Base-by-base conservation (phyloP, 2,797 vertebrate genomes). In the Notolepis coatsorum region DNA sequence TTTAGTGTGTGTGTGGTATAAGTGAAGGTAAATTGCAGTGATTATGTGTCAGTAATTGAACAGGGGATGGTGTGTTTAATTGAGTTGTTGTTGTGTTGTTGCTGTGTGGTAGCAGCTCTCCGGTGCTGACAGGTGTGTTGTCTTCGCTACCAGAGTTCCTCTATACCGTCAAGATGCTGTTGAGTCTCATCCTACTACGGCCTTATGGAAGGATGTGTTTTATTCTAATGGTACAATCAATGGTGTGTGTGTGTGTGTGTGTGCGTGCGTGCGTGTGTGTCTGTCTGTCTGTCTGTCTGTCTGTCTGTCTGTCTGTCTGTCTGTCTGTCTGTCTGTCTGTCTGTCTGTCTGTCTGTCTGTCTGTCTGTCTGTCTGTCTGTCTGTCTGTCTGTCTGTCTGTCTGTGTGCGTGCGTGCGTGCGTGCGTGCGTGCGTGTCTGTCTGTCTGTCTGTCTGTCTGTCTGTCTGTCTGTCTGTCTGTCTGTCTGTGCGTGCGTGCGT, bases 1-100 rank as follows among this genome's bases (percentile, higher is more conserved):
- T 88, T 79, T 89, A 77, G 73, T 77, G 77, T 79, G 75, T 78
- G 74, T 75, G 76, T 62, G 15, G 63, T 68, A 79, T 79, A 77
- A 87, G 79, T 67, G 79, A 78, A 79, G 67, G 82, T 86, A 89
- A 90, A 91, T 90, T 90, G 88, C 90, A 73, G 88, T 91, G 89
- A 92, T 91, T 91, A 92, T 90, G 87, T 88, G 84, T 85, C 84
- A 79, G 85, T 91, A 91, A 92, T 91, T 91, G 90, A 92, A 90
- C 84, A 88, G 86, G 77, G 43, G 88, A 91, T 71, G 82, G 87
- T 89, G 85, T 91, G 89, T 90, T 92, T 91, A 91, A 92, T 92
- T 90, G 89, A 91, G 88, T 85, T 90, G 88, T 89, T 90, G 88
- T 89, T 87, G 86, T 75, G 79, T 85, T 87, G 89, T 88, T 88